Base-by-base conservation (phyloP, 2,888 invertebrate genomes). In the Chrysolina haemoptera region DNA sequence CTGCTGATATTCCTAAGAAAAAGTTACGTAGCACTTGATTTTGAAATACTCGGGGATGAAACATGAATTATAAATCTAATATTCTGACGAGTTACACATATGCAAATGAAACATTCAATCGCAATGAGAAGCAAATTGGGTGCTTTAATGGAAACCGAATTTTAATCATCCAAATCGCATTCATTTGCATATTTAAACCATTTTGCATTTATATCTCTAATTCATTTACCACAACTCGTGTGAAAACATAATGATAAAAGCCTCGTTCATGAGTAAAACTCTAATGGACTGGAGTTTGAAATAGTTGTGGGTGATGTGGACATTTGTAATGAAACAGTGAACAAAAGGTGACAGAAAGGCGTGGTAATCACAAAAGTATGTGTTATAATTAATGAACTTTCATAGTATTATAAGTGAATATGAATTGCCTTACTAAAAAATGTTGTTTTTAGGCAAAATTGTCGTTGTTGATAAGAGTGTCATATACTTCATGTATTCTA, bases 221-320 rank as follows among this genome's bases (percentile, higher is more conserved):
- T 59, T 35, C 35, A 35, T 59, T 59, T 22, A 35, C 59, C 59
- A 35, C 59, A n/a, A 35, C 27, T n/a, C 59, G 59, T 59, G 59
- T 59, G 59, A 14, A 59, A 22, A 59, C 59, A 59, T 59, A 59
- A 59, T 59, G n/a, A 53, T 53, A 53, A 53, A 53, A 53, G 53
- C 53, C 53, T 53, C 5, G 53, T 53, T 20, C 20, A 20, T 12
- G 53, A 20, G 53, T 12, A 20, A 22, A 53, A 53, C 53, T 22
- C 20, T 53, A 35, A 6, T 12, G 53, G 20, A 12, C 20, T 12
- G 18, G 11, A 53, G 20, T 53, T 53, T 10, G 53, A 6, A 18
- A 22, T 20, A 53, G 18, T 53, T 53, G 53, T 53, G 53, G 20
- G 53, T 20, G 18, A 53, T 22, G 53, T 20, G 53, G 12, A n/a